These are phyloP conservation scores for Dasysyrphus albostriatus DNA, from an alignment of 2,888 invertebrate genomes.

Conservation along the genomic window DNA sequence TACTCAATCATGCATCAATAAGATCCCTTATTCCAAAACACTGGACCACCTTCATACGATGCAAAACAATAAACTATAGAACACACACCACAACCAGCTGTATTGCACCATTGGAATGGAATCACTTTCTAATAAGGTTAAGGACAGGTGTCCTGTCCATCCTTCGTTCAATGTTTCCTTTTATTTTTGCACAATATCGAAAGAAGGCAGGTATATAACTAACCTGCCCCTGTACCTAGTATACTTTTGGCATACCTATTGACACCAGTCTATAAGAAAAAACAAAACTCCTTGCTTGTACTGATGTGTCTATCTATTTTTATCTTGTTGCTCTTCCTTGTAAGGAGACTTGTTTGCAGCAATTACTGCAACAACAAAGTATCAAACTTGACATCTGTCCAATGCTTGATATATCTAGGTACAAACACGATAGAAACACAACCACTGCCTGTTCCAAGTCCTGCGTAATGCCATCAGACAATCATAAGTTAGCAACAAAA, in stretches of 20 bases:
- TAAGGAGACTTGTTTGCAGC: constrained; percentile 25
- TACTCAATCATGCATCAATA: constrained; percentile 48
- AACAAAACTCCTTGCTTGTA: constrained; percentile 5
- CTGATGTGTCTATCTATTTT: constrained; percentile 26
- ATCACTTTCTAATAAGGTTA: constrained; percentile 63
- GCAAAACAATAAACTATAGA: not conserved
- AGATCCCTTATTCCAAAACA: constrained; percentile 25
- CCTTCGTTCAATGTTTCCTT: not conserved
- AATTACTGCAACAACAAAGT: not conserved
- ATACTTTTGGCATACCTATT: not conserved
- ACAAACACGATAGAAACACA: constrained; percentile 4
- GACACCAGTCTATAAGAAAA: not conserved
- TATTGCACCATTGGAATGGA: constrained; percentile 38
- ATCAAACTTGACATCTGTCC: constrained; percentile 57
- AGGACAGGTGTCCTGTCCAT: constrained; percentile 61
- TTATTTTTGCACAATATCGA: constrained; percentile 9
- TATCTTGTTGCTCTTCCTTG: constrained; percentile 21
- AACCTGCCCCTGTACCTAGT: too few species aligned
- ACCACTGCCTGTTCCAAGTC: not conserved
- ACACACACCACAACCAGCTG: constrained; percentile 47
- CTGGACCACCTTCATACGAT: constrained; percentile 40
- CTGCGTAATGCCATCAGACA: not conserved
- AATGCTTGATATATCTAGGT: constrained; percentile 34
- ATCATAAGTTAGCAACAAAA: constrained; percentile 48
- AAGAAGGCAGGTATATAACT: constrained; percentile 1